phyloP scores from a whole-genome alignment of 1,140 invertebrate genomes.

The Drosophila funebris region DNA sequence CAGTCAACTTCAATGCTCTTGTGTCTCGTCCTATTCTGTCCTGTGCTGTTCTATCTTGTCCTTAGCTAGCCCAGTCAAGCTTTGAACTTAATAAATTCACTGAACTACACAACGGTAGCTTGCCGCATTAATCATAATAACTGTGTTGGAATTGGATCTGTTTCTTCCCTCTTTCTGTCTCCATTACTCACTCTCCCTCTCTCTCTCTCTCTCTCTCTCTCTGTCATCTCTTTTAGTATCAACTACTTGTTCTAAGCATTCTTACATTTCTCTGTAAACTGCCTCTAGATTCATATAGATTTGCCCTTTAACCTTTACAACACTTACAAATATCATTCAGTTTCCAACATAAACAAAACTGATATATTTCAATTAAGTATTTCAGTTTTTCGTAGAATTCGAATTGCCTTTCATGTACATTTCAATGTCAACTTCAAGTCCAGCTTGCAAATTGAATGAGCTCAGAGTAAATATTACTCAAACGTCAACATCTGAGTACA shows the following conservation, averaged over 20 bases:
- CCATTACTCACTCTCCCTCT: neutral
- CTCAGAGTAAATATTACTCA: too few species aligned
- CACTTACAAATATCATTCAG: too few species aligned
- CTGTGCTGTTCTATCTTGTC: neutral
- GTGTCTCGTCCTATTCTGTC: neutral
- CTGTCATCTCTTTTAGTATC: too few species aligned
- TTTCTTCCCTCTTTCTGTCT: neutral
- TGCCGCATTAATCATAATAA: conserved; percentile 56
- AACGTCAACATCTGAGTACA: too few species aligned
- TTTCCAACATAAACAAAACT: neutral
- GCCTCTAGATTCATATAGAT: too few species aligned
- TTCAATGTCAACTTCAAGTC: too few species aligned
- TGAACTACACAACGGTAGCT: conserved; percentile 29
- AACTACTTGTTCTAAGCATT: too few species aligned
- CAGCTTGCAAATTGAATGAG: too few species aligned
- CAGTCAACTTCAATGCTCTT: conserved; percentile 2
- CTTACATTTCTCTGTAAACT: too few species aligned
- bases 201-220: neutral
- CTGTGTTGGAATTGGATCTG: conserved; percentile 11
- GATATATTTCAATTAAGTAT: neutral
- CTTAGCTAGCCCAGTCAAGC: conserved; percentile 14
- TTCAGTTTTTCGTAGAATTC: neutral
- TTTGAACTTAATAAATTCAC: conserved; percentile 56
- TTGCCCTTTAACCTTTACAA: too few species aligned
- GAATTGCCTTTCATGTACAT: too few species aligned